Base-by-base conservation (phyloP, 2,888 invertebrate species). In the Hartigia nigra region DNA sequence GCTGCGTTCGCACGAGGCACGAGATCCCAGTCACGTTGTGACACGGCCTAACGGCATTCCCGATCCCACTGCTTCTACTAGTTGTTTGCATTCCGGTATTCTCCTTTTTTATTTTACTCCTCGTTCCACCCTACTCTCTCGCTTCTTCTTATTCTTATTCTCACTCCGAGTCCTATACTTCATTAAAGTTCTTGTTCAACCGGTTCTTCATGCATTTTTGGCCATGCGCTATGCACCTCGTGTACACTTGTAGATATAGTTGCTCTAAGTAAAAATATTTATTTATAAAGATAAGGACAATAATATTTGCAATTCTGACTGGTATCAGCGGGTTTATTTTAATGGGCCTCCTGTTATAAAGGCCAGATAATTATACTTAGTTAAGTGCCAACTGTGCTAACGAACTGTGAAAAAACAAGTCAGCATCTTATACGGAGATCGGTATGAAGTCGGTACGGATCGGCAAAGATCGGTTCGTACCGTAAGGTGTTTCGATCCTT, bases 1-100 rank as follows among this genome's bases (percentile, higher is more conserved):
- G 32, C 72, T 34, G 14, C 72, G 72, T 34, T 72, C 72, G 72
- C 31, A 72, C 72, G 72, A 31, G 32, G 14, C 72, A 34, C 72
- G 72, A 55, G 55, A 55, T 55, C 72, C 12, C 72, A 23, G 34
- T 32, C 72, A 31, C 72, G 72, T 72, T 72, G 83, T 81, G 84
- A 86, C 85, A 86, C 83, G 83, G 81, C 80, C 86, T 88, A 88
- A 88, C 88, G 87, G 87, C 86, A 87, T 87, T 86, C 85, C 82
- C 85, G 72, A 82, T 84, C 83, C 83, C 78, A 79, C 78, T 80
- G 80, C 81, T 81, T 81, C 77, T 79, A 76, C 72, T 76, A 78
- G 81, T 81, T 79, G 78, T 82, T 72, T 84, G 79, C 86, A 84
- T 85, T 86, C 86, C 84, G 79, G 76, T 76, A 80, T 82, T 81